Evolutionary conservation across 1,140 invertebrate species (phyloP).

Genomic region (Ridgeia piscesae): DNA sequence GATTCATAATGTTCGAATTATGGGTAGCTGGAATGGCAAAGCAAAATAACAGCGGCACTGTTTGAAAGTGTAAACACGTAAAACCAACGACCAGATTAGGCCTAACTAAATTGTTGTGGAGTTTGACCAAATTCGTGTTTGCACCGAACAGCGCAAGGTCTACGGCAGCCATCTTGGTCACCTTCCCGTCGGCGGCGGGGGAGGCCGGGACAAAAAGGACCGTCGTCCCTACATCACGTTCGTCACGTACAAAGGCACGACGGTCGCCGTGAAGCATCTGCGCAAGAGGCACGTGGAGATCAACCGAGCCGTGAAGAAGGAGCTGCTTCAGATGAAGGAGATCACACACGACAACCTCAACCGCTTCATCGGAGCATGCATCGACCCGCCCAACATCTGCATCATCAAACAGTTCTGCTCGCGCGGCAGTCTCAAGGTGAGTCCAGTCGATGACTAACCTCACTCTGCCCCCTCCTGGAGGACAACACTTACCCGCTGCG

Average conservation of each 20-base stretch:
- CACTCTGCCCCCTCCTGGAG: background rate
- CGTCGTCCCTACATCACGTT: conserved; percentile 5
- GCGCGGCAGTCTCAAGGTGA: conserved; percentile 26
- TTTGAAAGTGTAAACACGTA: background rate
- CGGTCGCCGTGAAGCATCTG: conserved; percentile 29
- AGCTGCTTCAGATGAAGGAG: conserved; percentile 29
- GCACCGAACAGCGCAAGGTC: background rate
- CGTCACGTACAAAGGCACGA: conserved; percentile 26
- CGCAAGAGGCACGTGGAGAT: conserved; percentile 26
- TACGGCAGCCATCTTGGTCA: background rate
- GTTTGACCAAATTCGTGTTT: background rate
- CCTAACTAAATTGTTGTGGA: background rate
- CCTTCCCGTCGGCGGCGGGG: background rate
- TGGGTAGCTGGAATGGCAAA: background rate
- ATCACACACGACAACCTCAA: conserved; percentile 35
- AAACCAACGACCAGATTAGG: background rate
- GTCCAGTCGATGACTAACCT: background rate
- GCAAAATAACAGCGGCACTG: background rate
- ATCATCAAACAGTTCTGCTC: conserved; percentile 32
- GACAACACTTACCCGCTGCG: background rate
- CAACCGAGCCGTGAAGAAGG: conserved; percentile 29
- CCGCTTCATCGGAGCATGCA: conserved; percentile 29
- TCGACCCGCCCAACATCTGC: conserved; percentile 29
- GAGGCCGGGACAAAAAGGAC: background rate
- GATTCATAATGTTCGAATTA: background rate